Conservation (phyloP, 2,888 invertebrate genomes). For the Athetis lepigone region DNA sequence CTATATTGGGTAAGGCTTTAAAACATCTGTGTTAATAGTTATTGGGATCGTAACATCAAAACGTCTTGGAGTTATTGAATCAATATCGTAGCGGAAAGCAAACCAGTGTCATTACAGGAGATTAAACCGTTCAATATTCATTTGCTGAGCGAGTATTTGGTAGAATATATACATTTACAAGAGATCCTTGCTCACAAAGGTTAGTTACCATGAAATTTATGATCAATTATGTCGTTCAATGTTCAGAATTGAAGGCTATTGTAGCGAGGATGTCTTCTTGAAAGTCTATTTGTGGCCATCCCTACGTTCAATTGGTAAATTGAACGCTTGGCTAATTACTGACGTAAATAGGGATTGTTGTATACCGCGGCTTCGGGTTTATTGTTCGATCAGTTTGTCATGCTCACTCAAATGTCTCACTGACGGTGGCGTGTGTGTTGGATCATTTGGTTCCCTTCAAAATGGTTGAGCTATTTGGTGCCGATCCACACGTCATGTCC, state of each 20-base stretch:
- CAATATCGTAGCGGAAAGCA: constrained; percentile 19
- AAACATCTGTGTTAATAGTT: background rate
- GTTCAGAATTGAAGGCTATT: constrained; percentile 44
- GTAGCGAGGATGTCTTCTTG: constrained; percentile 21
- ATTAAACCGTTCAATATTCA: constrained; percentile 38
- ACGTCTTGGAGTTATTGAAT: constrained; percentile 18
- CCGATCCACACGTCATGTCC: too few relatives aligned
- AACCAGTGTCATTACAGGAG: constrained; percentile 22
- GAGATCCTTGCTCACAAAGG: constrained; percentile 47
- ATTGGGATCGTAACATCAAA: background rate
- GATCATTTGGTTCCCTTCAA: too few relatives aligned
- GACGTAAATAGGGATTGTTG: constrained; percentile 11
- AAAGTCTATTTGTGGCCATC: constrained; percentile 41
- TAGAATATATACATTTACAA: constrained; percentile 45
- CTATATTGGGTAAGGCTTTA: background rate
- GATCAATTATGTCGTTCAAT: constrained; percentile 47
- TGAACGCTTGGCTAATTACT: constrained; percentile 36
- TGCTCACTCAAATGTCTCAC: too few relatives aligned
- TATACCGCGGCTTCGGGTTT: constrained; percentile 3
- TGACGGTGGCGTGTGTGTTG: too few relatives aligned
- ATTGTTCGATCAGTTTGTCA: too few relatives aligned
- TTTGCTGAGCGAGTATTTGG: constrained; percentile 20
- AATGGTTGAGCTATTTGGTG: too few relatives aligned
- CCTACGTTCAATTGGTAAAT: constrained; percentile 29
- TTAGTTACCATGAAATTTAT: constrained; percentile 58